phyloP scores from a whole-genome alignment of 2,113 vertebrate genomes.

The Nyctibius bracteatus region DNA sequence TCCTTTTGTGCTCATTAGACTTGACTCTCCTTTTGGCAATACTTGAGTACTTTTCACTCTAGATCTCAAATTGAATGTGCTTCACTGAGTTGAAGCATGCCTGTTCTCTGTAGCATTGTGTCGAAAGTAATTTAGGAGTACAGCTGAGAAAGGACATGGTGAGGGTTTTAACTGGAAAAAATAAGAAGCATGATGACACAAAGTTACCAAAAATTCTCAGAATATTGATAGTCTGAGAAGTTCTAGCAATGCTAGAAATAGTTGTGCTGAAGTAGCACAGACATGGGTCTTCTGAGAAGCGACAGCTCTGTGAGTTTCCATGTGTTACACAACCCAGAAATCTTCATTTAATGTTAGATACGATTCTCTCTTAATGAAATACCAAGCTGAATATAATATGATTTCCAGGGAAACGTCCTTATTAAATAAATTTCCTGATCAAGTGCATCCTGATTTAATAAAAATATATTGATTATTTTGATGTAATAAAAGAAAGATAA shows the following conservation, averaged over 20 bases:
- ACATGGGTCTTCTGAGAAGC: background rate
- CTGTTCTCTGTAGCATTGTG: background rate
- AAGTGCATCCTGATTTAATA: slow-evolving; percentile 47
- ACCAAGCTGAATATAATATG: background rate
- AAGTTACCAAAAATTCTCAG: background rate
- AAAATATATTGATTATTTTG: slow-evolving; percentile 9
- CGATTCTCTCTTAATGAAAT: background rate
- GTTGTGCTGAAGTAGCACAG: background rate
- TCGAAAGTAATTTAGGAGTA: background rate
- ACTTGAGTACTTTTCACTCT: background rate
- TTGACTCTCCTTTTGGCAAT: background rate
- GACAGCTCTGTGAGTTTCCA: background rate
- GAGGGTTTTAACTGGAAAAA: background rate
- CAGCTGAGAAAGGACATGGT: background rate
- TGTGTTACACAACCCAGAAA: background rate
- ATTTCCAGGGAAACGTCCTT: slow-evolving; percentile 11
- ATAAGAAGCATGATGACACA: background rate
- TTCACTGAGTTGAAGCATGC: background rate
- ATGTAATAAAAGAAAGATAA: background rate
- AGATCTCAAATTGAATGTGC: background rate
- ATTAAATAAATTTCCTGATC: slow-evolving; percentile 43
- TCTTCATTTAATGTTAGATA: background rate
- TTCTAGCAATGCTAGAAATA: background rate
- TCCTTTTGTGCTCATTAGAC: background rate
- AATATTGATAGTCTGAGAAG: background rate